Conservation (phyloP, 1,140 invertebrate species). For the Hirudo medicinalis region DNA sequence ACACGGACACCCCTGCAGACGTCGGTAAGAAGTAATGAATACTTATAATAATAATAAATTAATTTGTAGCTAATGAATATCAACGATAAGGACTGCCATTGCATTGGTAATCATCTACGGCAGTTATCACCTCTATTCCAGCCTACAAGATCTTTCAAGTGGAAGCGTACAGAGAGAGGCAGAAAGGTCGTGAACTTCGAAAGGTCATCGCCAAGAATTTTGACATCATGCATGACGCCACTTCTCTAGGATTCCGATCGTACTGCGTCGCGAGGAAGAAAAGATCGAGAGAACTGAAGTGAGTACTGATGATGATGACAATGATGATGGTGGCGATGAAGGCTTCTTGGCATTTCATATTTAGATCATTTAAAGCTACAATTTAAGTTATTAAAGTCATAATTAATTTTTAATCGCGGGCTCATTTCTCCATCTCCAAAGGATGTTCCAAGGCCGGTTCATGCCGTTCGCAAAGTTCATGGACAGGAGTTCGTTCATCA, state of each 20-base stretch:
- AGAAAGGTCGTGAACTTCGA: constrained; percentile 68
- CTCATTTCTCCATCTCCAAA: background rate
- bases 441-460: background rate
- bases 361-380: background rate
- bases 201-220: constrained; percentile 69
- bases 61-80: no score
- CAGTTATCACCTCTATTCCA: constrained; percentile 27
- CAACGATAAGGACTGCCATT: no score
- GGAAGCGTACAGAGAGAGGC: constrained; percentile 71
- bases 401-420: no score
- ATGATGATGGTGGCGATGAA: background rate
- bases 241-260: constrained; percentile 18
- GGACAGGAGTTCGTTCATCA: background rate
- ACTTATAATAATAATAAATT: background rate
- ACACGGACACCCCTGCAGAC: background rate
- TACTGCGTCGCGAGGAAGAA: constrained; percentile 45
- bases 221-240: constrained; percentile 23
- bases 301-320: background rate
- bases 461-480: constrained; percentile 3
- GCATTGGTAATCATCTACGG: constrained; percentile 28
- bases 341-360: no score
- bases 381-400: background rate
- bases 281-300: constrained; percentile 31
- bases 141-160: constrained; percentile 62
- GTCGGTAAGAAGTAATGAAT: background rate